phyloP scores from a whole-genome alignment of 2,888 invertebrate species.

The Eupelmus urozonus region DNA sequence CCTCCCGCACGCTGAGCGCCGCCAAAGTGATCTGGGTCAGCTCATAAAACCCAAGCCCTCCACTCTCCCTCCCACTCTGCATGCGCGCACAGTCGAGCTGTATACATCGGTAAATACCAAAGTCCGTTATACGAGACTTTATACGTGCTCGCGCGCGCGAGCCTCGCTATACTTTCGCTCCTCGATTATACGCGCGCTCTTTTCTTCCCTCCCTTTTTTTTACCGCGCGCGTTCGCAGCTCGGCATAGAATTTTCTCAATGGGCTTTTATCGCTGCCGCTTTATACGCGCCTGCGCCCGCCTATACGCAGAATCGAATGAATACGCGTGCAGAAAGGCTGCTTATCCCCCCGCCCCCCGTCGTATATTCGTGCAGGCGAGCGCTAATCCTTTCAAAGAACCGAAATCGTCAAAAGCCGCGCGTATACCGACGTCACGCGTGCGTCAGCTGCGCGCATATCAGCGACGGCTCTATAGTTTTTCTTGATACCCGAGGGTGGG shows the following conservation, averaged over 20 bases:
- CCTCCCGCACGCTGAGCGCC: not conserved
- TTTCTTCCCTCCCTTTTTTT: not conserved
- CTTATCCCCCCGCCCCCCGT: too few relatives aligned
- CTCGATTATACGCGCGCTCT: not conserved
- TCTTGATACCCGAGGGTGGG: not conserved
- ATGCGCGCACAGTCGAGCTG: not conserved
- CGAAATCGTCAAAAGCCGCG: too few relatives aligned
- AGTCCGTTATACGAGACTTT: conserved; percentile 34
- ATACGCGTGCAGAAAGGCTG: too few relatives aligned
- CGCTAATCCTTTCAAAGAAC: too few relatives aligned
- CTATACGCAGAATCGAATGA: not conserved
- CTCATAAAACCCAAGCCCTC: conserved; percentile 32
- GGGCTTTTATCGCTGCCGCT: not conserved
- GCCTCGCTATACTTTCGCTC: not conserved
- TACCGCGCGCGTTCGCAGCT: not conserved
- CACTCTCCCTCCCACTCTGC: not conserved
- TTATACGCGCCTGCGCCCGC: not conserved
- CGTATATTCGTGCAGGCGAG: too few relatives aligned
- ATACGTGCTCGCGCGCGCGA: not conserved
- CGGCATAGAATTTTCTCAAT: not conserved
- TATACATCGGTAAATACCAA: conserved; percentile 7
- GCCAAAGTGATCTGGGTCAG: conserved; percentile 40
- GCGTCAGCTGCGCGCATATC: too few relatives aligned
- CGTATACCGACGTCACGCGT: too few relatives aligned
- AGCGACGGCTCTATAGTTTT: too few relatives aligned